Conservation (phyloP, 1,140 invertebrate species). For the Daktulosphaira vitifoliae region DNA sequence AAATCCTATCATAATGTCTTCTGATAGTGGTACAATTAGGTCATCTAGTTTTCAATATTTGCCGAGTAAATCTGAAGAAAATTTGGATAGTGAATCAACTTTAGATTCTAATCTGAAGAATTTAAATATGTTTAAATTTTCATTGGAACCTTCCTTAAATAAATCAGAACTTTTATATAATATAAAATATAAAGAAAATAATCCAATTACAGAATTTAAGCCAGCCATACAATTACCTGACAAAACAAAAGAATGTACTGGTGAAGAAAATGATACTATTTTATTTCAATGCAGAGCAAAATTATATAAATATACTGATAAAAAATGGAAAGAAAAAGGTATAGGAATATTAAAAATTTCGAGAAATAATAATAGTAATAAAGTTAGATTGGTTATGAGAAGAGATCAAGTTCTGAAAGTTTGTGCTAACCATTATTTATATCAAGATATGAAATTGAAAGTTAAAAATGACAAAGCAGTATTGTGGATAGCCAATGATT, state of each 20-base stretch:
- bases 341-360: slow-evolving; percentile 76
- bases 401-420: slow-evolving; percentile 80
- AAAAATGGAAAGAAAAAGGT: slow-evolving; percentile 85
- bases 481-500: slow-evolving; percentile 78
- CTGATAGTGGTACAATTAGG: no score
- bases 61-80: no score
- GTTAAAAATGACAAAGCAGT: slow-evolving; percentile 63
- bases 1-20: no score
- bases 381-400: slow-evolving; percentile 68
- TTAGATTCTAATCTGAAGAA: no score
- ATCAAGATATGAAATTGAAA: slow-evolving; percentile 61
- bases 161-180: background rate
- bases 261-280: slow-evolving; percentile 68
- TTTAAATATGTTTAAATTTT: background rate
- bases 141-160: background rate
- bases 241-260: slow-evolving; percentile 63
- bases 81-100: no score
- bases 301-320: slow-evolving; percentile 62
- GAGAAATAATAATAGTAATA: slow-evolving; percentile 56
- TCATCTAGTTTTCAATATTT: no score
- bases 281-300: slow-evolving; percentile 63
- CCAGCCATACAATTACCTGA: slow-evolving; percentile 78
- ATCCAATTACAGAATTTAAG: slow-evolving; percentile 77
- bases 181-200: slow-evolving; percentile 53
- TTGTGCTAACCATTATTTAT: slow-evolving; percentile 84